Conservation (phyloP, 2,888 invertebrate genomes). For the Synergus laeviventris region DNA sequence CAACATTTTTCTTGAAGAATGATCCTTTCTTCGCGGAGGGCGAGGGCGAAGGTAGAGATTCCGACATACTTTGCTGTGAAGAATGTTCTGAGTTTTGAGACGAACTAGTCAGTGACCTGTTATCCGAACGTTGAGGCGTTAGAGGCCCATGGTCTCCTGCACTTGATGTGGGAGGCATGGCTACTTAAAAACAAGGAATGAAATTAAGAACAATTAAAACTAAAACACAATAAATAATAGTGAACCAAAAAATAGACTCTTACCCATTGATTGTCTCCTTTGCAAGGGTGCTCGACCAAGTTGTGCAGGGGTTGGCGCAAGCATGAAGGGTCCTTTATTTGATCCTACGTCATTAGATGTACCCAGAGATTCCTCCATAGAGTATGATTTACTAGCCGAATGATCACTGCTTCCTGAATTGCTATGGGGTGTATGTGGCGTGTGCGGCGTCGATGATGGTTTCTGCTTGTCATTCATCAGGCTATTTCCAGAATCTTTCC, state of each 20-base stretch:
- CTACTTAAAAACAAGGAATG: conserved; percentile 51
- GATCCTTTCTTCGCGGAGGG: conserved; percentile 84
- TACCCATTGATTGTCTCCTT: conserved; percentile 90
- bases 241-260: conserved; percentile 40
- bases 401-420: conserved; percentile 65
- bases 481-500: conserved; percentile 62
- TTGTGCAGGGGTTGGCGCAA: conserved; percentile 96
- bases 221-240: too few relatives aligned
- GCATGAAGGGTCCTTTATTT: conserved; percentile 80
- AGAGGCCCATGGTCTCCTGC: conserved; percentile 69
- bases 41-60: conserved; percentile 76
- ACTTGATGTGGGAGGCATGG: conserved; percentile 70
- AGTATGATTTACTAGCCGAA: conserved; percentile 63
- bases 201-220: neutral
- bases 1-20: conserved; percentile 90
- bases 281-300: conserved; percentile 93
- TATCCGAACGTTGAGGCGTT: conserved; percentile 74
- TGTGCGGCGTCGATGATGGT: conserved; percentile 69
- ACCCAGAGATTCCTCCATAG: conserved; percentile 64
- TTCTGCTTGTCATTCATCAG: conserved; percentile 66
- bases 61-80: conserved; percentile 64
- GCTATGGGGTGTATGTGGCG: conserved; percentile 69
- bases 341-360: conserved; percentile 64
- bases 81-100: conserved; percentile 65
- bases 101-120: conserved; percentile 67